Evolutionary conservation across 2,888 invertebrate genomes (phyloP).

Genomic region (Griposia aprilina): DNA sequence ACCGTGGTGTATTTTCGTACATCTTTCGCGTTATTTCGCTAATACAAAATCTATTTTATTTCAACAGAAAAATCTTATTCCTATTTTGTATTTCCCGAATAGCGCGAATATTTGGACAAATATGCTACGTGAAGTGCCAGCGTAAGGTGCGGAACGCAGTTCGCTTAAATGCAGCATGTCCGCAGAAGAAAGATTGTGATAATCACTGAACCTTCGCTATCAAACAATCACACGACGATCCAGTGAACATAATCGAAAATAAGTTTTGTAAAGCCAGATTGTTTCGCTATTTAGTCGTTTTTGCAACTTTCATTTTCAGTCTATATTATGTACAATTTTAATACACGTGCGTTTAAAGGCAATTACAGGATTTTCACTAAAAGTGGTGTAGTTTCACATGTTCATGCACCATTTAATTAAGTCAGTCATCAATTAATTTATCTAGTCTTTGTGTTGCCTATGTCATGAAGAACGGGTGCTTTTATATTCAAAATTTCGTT

Average conservation of each 20-base stretch:
- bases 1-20: conserved; percentile 6
- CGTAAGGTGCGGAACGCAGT: conserved; percentile 3
- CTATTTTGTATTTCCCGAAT: not conserved
- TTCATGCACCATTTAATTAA: conserved; percentile 12
- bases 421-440: conserved; percentile 5
- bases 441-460: conserved; percentile 51
- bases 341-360: conserved; percentile 1
- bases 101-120: not conserved
- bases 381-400: conserved; percentile 56
- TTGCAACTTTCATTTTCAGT: not conserved
- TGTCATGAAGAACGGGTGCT: conserved; percentile 12
- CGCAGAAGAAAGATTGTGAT: conserved; percentile 40
- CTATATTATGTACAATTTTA: not conserved
- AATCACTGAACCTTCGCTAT: conserved; percentile 19
- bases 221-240: not conserved
- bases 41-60: not conserved
- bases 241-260: not conserved
- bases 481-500: not conserved
- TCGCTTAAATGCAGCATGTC: conserved; percentile 14
- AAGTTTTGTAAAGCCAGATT: not conserved
- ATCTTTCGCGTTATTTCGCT: not conserved
- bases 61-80: not conserved
- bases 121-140: not conserved
- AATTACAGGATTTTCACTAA: conserved; percentile 15
- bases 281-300: not conserved